Evolutionary conservation across 2,888 invertebrate genomes (phyloP), one percentile per base, ranked within the genome.

Genomic region (Microplitis deprimator): DNA sequence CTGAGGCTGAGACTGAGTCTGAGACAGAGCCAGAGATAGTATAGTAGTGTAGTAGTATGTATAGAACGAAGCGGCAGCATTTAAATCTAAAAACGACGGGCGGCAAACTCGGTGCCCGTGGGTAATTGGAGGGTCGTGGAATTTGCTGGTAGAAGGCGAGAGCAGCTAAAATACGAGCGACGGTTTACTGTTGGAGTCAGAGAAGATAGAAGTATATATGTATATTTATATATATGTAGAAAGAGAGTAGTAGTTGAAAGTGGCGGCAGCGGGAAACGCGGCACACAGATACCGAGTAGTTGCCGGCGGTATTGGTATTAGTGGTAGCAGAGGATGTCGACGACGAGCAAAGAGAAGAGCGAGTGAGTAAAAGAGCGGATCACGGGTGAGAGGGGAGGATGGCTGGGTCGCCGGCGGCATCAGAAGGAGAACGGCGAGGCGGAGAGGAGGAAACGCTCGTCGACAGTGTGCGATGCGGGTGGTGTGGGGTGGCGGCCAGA

Each of bases 61-160:
- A 16, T 20, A 77, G 65, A 40, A 59, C 70, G 75, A 67, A 59
- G 79, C 76, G 75, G 79, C 76, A 82, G 83, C 85, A 83, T 85
- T 86, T 85, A 86, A 86, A 86, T 85, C 85, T 83, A 86, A 85
- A 86, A 86, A 85, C 83, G 85, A 82, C 76, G 72, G 79, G 82
- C 80, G 82, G 82, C 83, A 84, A 84, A 81, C 84, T 84, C 82
- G 77, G 79, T 76, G 76, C 83, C 80, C 82, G 83, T 82, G 86
- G 84, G 84, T 87, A 87, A 87, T 87, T 87, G 87, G 85, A 87
- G 87, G 87, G 87, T 87, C 84, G 86, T 83, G 84, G 85, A 86
- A 85, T 85, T 85, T 82, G 86, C 85, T 84, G 83, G 83, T 82
- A 81, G 73, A 76, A 76, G 76, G 80, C 77, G 78, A 75, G 81